Base-by-base conservation (phyloP, 2,797 vertebrate genomes). In the Mormyrops attenuatus region DNA sequence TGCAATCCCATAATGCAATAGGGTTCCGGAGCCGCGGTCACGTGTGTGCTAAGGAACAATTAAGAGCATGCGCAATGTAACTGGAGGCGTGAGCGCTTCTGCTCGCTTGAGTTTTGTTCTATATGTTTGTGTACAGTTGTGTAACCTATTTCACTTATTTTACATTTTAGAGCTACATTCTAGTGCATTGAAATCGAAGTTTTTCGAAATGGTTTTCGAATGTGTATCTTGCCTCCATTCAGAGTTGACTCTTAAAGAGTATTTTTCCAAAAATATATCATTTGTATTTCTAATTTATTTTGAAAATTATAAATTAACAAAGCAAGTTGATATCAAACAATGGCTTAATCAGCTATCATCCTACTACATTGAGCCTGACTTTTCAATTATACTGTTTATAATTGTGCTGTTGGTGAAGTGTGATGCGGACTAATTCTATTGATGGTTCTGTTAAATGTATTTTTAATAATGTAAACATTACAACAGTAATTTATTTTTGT, bases 1-100 rank as follows among this genome's bases (percentile, higher is more conserved):
- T 57, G 9, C 86, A 85, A 90, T 90, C 89, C 89, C 89, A 90
- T 34, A 90, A 90, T 88, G 38, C 89, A 49, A 20, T 26, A 41
- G 2, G n/a, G 3, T 3, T 63, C 41, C 73, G 69, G n/a, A 34
- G 87, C 20, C 30, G 13, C 50, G 73, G 41, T 88, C 66, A 57
- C 60, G 26, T 41, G 85, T 30, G 15, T 84, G 3, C 15, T 15
- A 47, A 4, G 38, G 38, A 49, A 49, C 80, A 15, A 47, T 84
- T 84, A 44, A 44, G 41, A 17, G 34, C 55, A 60, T 60, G 55
- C 55, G 55, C 55, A 60, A n/a, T 60, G n/a, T 60, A 60, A 60
- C 55, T 3, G 55, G 47, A 6, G 47, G 47, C 47, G 47, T 49
- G 47, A 49, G 47, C 47, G 47, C 47, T 49, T 5, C 47, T 49